A percentile compares a stretch with the other conserved stretches of the same genome.
These are phyloP conservation scores for Hypercompe scribonia DNA, from an alignment of 2,888 invertebrate genomes.

Conservation along the genomic window DNA sequence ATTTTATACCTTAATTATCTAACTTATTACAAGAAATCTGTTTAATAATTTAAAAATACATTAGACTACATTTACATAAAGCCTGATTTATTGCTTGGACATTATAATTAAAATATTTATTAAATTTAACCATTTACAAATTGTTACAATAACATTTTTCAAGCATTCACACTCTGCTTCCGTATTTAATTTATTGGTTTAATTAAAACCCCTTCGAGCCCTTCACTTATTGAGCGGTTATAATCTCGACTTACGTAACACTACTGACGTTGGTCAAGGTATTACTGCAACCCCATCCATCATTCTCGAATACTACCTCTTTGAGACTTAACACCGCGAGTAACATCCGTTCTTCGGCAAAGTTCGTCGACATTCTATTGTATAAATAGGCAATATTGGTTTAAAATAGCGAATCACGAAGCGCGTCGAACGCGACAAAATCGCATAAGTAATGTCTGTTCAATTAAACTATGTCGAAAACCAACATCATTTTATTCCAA, in stretches of 20 bases:
- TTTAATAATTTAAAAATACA: neutral
- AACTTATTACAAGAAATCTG: neutral
- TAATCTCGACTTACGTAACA: neutral
- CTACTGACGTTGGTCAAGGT: neutral
- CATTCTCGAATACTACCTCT: neutral
- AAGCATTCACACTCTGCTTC: too few relatives aligned
- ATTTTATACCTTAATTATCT: neutral
- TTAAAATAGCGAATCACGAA: conserved; percentile 1
- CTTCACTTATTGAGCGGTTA: neutral
- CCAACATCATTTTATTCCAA: conserved; percentile 29
- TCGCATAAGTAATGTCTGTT: neutral
- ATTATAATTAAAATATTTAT: neutral
- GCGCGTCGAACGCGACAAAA: neutral
- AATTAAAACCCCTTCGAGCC: neutral
- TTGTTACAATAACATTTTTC: too few relatives aligned
- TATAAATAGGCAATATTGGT: neutral
- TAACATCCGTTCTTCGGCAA: neutral
- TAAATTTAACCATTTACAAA: too few relatives aligned
- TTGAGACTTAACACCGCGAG: neutral
- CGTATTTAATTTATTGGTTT: neutral
- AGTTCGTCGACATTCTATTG: neutral
- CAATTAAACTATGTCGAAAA: conserved; percentile 23
- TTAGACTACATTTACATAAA: neutral
- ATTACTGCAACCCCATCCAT: neutral
- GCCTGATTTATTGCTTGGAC: neutral